Base-by-base conservation (phyloP, 2,888 invertebrate genomes). In the Laothoe populi region DNA sequence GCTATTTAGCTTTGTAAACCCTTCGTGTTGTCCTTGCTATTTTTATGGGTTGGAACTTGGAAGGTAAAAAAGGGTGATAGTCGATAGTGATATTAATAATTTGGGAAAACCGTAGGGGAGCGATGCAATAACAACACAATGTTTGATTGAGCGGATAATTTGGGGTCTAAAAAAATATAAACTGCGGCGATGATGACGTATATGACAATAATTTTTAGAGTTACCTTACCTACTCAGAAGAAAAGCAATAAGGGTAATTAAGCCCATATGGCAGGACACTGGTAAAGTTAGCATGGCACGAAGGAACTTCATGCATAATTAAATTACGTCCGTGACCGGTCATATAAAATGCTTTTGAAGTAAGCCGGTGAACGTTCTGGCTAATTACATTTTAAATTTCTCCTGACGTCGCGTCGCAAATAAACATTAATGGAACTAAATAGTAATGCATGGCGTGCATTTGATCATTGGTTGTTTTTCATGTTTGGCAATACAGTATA, bases 251-350 rank as follows among this genome's bases (percentile, higher is more conserved):
- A 16, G 31, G 16, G 49, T 35, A 53, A 53, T 35, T 53, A 11
- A 19, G 35, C 53, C 35, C 53, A 53, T 53, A 53, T 53, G 35
- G 16, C 31, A 31, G 31, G 53, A 35, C 31, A 35, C 53, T 11
- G 19, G 31, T 35, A n/a, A 31, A 35, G 57, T 38, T 58, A n/a
- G 40, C 38, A 58, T 42, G n/a, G 23, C 64, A 68, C 71, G 64
- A 67, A 69, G 72, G 71, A 74, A 71, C 75, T 70, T 70, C 74
- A n/a, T 69, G 72, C 68, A 68, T 80, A 81, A 79, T 80, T 75
- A 67, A 78, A 78, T 79, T 79, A 78, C 68, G 74, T 76, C 79
- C 82, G 82, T 80, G 79, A 78, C 75, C 73, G 74, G 73, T 74
- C 71, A 68, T 71, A 72, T 64, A 74, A 79, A 78, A 74, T 70